Evolutionary conservation across 1,140 invertebrate genomes (phyloP).

Genomic region (Papilio machaon): DNA sequence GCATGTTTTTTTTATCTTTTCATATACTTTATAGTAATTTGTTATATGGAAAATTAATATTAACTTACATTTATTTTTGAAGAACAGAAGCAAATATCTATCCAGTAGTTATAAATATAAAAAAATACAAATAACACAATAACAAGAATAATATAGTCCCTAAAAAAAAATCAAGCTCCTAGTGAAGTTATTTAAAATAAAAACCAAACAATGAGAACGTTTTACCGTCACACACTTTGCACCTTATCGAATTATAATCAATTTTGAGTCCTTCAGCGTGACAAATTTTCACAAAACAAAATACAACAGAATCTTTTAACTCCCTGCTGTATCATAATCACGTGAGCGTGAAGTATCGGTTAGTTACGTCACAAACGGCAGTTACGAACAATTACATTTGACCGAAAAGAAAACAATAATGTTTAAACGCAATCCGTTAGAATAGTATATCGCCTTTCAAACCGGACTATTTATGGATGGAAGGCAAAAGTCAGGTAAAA

Average conservation of each 20-base stretch:
- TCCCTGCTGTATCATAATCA: slow-evolving; percentile 6
- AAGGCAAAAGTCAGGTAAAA: slow-evolving; percentile 38
- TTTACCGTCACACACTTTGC: neutral
- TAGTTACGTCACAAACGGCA: slow-evolving; percentile 20
- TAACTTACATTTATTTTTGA: no score
- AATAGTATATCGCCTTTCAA: slow-evolving; percentile 33
- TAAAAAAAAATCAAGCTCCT: neutral
- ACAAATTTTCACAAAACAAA: neutral
- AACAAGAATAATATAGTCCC: neutral
- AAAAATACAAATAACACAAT: neutral
- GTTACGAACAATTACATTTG: slow-evolving; percentile 8
- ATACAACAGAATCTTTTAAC: slow-evolving; percentile 7
- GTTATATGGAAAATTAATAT: no score
- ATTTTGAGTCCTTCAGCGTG: slow-evolving; percentile 6
- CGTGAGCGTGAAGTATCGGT: slow-evolving; percentile 6
- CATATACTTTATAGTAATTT: no score
- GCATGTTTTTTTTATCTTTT: neutral
- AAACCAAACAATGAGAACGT: neutral
- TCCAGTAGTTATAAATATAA: no score
- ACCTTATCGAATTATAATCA: neutral
- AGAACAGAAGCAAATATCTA: no score
- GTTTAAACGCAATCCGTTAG: slow-evolving; percentile 43
- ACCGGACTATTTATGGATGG: neutral
- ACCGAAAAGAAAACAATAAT: slow-evolving; percentile 39
- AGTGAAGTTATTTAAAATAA: neutral